These are phyloP conservation scores for Botia kubotai DNA, from an alignment of 2,797 vertebrate genomes.

Conservation along the genomic window DNA sequence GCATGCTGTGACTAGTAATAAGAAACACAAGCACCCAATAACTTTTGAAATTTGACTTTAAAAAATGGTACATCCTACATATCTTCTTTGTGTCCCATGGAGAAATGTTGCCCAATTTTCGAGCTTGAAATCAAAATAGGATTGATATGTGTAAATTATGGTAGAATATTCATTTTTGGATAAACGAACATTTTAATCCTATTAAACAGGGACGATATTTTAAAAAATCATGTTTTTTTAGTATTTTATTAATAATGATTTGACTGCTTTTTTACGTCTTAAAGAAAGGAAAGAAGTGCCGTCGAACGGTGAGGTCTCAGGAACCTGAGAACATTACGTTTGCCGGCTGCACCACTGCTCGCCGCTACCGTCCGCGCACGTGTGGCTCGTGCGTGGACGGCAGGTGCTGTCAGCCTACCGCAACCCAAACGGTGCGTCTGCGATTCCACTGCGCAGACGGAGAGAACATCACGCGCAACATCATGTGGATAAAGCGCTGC, in stretches of 20 bases:
- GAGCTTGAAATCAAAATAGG: no score
- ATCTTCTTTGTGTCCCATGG: no score
- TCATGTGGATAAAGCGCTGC: slow-evolving; percentile 81
- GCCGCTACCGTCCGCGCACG: slow-evolving; percentile 67
- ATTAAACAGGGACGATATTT: no score
- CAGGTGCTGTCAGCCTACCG: slow-evolving; percentile 73
- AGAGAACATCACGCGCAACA: slow-evolving; percentile 66
- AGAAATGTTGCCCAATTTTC: no score
- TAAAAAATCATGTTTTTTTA: no score
- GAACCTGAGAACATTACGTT: slow-evolving; percentile 67
- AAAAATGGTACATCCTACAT: neutral
- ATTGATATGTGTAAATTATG: no score
- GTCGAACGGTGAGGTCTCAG: slow-evolving; percentile 63
- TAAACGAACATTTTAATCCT: no score
- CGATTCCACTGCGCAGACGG: slow-evolving; percentile 73
- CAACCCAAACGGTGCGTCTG: slow-evolving; percentile 69
- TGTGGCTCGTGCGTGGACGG: slow-evolving; percentile 71
- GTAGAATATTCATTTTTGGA: no score
- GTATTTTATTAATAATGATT: neutral
- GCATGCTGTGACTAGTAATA: no score
- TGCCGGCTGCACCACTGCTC: slow-evolving; percentile 68
- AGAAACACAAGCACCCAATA: no score
- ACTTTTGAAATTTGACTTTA: neutral
- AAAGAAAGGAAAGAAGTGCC: slow-evolving; percentile 72
- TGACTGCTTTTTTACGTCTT: neutral